A percentile compares a stretch with the other conserved stretches of the same genome.
Conservation (phyloP, 2,888 invertebrate species). For the Brenthis daphne region DNA sequence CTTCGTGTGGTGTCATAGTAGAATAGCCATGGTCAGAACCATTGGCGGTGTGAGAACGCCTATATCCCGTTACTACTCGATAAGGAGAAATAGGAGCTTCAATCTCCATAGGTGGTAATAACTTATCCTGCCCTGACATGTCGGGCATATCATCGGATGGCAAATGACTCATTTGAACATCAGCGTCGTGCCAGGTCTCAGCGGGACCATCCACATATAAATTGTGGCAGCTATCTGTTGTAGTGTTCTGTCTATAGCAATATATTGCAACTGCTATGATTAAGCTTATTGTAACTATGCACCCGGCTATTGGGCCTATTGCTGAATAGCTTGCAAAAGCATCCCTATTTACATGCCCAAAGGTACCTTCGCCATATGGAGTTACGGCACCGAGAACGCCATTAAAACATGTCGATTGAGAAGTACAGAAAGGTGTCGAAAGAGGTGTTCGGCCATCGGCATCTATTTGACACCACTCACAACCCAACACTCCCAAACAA, state of each 20-base stretch:
- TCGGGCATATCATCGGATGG: slow-evolving; percentile 87
- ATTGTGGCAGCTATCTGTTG: slow-evolving; percentile 76
- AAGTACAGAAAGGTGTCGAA: slow-evolving; percentile 88
- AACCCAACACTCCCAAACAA: slow-evolving; percentile 90
- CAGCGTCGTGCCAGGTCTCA: slow-evolving; percentile 79
- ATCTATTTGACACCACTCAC: slow-evolving; percentile 95
- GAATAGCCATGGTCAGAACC: slow-evolving; percentile 98
- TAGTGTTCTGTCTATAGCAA: slow-evolving; percentile 88
- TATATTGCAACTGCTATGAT: slow-evolving; percentile 92
- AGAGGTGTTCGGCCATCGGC: slow-evolving; percentile 87
- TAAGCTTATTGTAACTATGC: slow-evolving; percentile 90
- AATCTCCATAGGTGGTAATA: slow-evolving; percentile 82
- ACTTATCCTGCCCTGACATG: slow-evolving; percentile 84
- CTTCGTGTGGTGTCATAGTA: slow-evolving; percentile 96
- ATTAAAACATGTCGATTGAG: slow-evolving; percentile 91
- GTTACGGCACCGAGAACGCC: slow-evolving; percentile 92
- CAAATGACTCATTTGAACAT: slow-evolving; percentile 88
- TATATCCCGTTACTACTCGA: slow-evolving; percentile 90
- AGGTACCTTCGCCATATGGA: slow-evolving; percentile 89
- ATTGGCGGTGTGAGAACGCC: slow-evolving; percentile 88
- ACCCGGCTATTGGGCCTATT: slow-evolving; percentile 93
- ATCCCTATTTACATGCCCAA: slow-evolving; percentile 74
- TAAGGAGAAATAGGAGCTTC: slow-evolving; percentile 93
- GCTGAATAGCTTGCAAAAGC: slow-evolving; percentile 85
- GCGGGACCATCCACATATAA: slow-evolving; percentile 77